Evolutionary conservation across 2,888 invertebrate species (phyloP).

Genomic region (Agrotis puta): DNA sequence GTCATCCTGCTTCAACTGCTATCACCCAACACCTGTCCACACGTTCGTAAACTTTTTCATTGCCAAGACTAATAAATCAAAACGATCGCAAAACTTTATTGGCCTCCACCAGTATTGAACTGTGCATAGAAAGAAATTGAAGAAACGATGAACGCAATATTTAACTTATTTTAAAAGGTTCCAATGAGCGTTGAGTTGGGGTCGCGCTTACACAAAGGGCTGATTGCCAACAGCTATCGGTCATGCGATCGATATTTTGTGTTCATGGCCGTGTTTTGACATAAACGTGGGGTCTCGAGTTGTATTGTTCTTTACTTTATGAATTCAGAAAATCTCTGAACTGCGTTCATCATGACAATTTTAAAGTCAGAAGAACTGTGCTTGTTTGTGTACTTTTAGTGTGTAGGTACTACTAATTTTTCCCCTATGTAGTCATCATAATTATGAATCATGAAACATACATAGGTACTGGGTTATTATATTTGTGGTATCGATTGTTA

Average conservation of each 20-base stretch:
- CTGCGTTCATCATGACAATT: background rate
- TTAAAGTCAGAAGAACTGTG: background rate
- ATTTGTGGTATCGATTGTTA: background rate
- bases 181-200: conserved; percentile 25
- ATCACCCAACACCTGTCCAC: conserved; percentile 29
- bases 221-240: conserved; percentile 47
- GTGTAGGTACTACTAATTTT: background rate
- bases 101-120: background rate
- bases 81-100: conserved; percentile 44
- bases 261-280: conserved; percentile 40
- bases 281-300: conserved; percentile 9
- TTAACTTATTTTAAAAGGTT: conserved; percentile 29
- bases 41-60: conserved; percentile 45
- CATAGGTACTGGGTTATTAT: background rate
- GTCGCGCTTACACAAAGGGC: conserved; percentile 46
- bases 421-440: background rate
- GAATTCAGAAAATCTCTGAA: background rate
- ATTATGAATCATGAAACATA: background rate
- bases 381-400: no score
- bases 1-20: conserved; percentile 19
- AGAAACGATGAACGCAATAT: conserved; percentile 18
- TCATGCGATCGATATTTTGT: conserved; percentile 55
- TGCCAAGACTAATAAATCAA: conserved; percentile 43
- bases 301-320: background rate
- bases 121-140: conserved; percentile 3